Evolutionary conservation across 2,113 vertebrate genomes (phyloP).

Genomic region (Cervus canadensis): DNA sequence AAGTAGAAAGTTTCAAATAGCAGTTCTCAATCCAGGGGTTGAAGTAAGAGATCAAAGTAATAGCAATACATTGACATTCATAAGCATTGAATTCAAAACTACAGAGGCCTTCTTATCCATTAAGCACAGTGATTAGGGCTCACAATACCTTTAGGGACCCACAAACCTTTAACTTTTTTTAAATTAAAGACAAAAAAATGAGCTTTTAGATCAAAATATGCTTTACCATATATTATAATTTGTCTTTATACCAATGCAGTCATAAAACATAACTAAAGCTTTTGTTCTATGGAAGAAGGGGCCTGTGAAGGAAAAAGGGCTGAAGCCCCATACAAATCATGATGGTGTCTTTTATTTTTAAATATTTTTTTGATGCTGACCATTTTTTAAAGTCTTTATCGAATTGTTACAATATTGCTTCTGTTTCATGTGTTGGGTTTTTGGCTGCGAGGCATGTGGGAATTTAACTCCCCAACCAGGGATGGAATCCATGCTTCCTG

Average conservation of each 20-base stretch:
- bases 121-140: neutral
- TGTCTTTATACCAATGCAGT: neutral
- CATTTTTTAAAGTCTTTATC: neutral
- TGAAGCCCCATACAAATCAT: neutral
- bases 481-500: neutral
- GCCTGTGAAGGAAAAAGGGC: neutral
- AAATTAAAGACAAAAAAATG: neutral
- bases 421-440: neutral
- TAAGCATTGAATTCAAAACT: neutral
- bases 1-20: neutral
- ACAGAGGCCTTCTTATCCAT: neutral
- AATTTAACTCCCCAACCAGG: neutral
- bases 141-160: neutral
- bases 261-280: neutral
- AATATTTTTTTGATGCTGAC: neutral
- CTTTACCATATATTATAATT: neutral
- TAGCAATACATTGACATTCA: neutral
- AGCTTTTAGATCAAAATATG: neutral
- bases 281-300: neutral
- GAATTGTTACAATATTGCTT: neutral
- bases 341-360: neutral
- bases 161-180: neutral
- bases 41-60: neutral
- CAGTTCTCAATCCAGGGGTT: neutral
- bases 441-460: neutral